A percentile compares a stretch with the other conserved stretches of the same genome.
Evolutionary conservation across 2,113 vertebrate genomes (phyloP).

Genomic region (Siniperca knerii): DNA sequence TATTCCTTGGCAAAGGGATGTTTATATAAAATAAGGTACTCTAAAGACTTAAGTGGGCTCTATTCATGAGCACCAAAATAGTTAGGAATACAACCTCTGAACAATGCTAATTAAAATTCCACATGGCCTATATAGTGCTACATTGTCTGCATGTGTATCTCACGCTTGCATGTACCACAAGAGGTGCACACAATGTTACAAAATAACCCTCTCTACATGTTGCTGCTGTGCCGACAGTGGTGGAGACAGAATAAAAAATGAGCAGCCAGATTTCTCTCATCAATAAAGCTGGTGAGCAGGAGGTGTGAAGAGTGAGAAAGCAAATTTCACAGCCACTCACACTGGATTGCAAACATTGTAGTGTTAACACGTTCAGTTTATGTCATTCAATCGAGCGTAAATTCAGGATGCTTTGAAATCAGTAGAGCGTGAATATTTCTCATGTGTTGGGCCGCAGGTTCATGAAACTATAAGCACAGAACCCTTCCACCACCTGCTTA

Average conservation of each 20-base stretch:
- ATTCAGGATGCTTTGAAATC: neutral
- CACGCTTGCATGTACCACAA: constrained; percentile 7
- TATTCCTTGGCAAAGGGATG: neutral
- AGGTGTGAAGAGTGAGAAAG: neutral
- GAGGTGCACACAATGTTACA: constrained; percentile 17
- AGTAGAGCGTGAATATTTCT: neutral
- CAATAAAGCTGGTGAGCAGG: neutral
- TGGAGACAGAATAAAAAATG: neutral
- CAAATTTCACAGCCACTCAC: constrained; percentile 5
- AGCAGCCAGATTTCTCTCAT: neutral
- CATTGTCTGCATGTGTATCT: constrained; percentile 35
- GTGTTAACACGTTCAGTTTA: neutral
- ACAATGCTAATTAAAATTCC: constrained; percentile 66
- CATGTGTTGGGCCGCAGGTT: neutral
- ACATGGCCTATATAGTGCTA: constrained; percentile 14
- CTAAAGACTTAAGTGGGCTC: neutral
- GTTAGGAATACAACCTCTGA: neutral
- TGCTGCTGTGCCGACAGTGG: neutral
- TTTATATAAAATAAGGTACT: neutral
- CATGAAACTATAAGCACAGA: neutral
- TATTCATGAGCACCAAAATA: neutral
- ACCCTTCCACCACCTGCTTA: neutral
- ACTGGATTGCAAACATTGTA: neutral
- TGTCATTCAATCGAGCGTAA: neutral
- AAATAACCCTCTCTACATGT: constrained; percentile 14